Evolutionary conservation across 1,140 invertebrate species (phyloP), one percentile per base, ranked within the genome.

Genomic region (Triops cancriformis): DNA sequence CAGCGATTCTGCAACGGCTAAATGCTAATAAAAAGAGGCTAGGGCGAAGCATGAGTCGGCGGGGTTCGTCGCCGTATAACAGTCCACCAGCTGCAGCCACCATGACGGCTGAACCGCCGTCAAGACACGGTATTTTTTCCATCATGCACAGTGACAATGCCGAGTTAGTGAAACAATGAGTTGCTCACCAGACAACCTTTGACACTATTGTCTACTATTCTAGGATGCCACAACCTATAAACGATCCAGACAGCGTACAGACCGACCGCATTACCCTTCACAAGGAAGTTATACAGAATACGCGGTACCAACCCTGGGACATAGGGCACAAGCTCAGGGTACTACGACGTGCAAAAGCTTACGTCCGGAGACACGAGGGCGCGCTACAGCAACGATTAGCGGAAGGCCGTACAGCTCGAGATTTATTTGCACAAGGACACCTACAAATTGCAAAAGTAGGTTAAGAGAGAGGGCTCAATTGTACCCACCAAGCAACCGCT

Each of bases 221-320:
- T 45, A 43, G 37, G 23, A 43, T 42, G n/a, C 23, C 45, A 23
- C 23, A 27, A 23, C 45, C 45, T 31, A 43, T 76, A 6, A 23
- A 64, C 18, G 51, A 64, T 18, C 51, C 23, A 9, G 51, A 64
- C 23, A 23, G 23, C 18, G n/a, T 64, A 14, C 23, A 6, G 14
- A 64, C 94, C 82, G 94, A 97, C 83, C 95, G 95, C 81, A 91
- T 98, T 73, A 90, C 92, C 80, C 85, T 97, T 26, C 95, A 98
- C 84, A 98, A 98, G 84, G 95, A 98, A 84, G 93, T 98, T 0
- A 87, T 98, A 64, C 90, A 91, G 76, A 93, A 91, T 31, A 91
- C 97, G 2, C 94, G 94, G 82, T 89, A 92, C 79, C 95, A 98
- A 82, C 93, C 95, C 3, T 94, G 95, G 90, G 89, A 90, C 41